Evolutionary conservation across 2,797 vertebrate species (phyloP), one percentile per base, ranked within the genome.

Genomic region (Coregonus ussuriensis): DNA sequence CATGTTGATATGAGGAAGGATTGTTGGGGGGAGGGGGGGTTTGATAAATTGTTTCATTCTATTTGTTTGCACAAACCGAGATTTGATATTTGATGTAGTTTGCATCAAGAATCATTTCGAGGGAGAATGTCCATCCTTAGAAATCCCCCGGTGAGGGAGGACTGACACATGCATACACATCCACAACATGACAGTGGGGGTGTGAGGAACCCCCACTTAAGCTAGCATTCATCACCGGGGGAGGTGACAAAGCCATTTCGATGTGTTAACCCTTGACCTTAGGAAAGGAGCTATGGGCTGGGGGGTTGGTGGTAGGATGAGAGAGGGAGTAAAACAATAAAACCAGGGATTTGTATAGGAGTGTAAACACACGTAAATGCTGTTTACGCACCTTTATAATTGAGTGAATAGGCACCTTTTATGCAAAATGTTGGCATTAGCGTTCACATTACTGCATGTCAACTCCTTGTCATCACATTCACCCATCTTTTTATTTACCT

Each of bases 11-110:
- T 83, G 67, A 21, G 37, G 82, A 81, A 3, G 76, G 80, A 85
- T 90, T 89, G 91, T 83, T 90, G 88, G 85, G 89, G 84, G 63
- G 90, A 91, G 88, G 85, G 89, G 84, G 63, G 90, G 91, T 94
- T 94, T 92, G 89, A 94, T 94, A 91, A 90, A 94, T 92, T 91
- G 89, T 91, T 93, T 91, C 93, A 91, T 92, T 91, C 91, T 89
- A 88, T 93, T 92, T 91, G 90, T 88, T 89, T 89, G 91, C 88
- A 21, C 89, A 89, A 92, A 93, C 90, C 89, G 89, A 79, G 88
- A 92, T 91, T 80, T 62, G 54, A 59, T 59, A 92, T 91, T 88
- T 89, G 91, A 91, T 91, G 90, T 87, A 85, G 84, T 87, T 89
- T 84, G 78, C 88, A 88, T 93, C 87, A 77, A 77, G 87, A 83